Conservation (phyloP, 1,140 invertebrate genomes). For the Harpegnathos saltator region DNA sequence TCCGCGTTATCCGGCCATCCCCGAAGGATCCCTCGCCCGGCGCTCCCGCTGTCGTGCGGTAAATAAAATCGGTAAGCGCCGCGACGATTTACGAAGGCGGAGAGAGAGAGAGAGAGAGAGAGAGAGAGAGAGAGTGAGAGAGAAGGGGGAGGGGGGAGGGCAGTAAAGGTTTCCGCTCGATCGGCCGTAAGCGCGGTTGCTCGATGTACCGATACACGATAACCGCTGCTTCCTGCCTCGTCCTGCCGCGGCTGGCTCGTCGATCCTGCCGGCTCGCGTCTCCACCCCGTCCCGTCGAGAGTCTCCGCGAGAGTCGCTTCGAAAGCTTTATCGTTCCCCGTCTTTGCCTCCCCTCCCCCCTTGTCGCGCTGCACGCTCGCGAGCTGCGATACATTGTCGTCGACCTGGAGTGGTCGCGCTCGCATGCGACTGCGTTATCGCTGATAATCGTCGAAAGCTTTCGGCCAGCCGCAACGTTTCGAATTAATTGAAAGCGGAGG, state of each 20-base stretch:
- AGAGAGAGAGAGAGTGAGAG: slow-evolving; percentile 8
- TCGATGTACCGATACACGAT: slow-evolving; percentile 76
- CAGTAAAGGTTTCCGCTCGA: slow-evolving; percentile 79
- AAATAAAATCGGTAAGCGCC: slow-evolving; percentile 78
- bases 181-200: slow-evolving; percentile 74
- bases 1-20: slow-evolving; percentile 46
- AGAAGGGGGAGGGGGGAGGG: slow-evolving; percentile 52
- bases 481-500: no score
- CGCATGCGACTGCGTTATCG: no score
- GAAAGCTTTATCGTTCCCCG: slow-evolving; percentile 51
- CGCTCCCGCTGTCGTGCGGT: slow-evolving; percentile 42
- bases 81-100: slow-evolving; percentile 74
- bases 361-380: no score
- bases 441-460: no score
- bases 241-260: slow-evolving; percentile 49
- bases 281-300: neutral
- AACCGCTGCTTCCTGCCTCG: slow-evolving; percentile 65
- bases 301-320: slow-evolving; percentile 24
- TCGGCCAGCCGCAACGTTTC: no score
- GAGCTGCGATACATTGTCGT: no score
- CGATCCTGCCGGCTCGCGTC: neutral
- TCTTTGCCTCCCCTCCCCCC: no score
- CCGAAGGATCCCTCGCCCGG: slow-evolving; percentile 59
- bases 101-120: neutral
- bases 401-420: no score